Conservation (phyloP, 2,888 invertebrate genomes). For the Adineta ricciae region DNA sequence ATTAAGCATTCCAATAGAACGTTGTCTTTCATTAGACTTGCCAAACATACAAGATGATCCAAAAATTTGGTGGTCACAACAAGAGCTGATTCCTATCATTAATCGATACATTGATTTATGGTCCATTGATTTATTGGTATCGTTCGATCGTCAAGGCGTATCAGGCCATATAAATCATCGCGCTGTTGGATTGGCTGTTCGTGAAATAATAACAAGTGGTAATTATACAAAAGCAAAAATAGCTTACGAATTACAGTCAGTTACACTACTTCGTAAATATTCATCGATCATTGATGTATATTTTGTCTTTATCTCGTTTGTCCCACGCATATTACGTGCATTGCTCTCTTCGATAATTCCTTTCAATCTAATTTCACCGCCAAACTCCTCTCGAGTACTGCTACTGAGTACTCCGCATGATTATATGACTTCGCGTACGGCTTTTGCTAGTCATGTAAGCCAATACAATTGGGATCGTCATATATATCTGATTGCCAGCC, state of each 20-base stretch:
- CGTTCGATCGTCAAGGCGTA: slow-evolving; percentile 87
- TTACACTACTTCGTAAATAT: slow-evolving; percentile 27
- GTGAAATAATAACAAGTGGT: slow-evolving; percentile 36
- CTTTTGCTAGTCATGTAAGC: slow-evolving; percentile 76
- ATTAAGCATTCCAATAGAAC: background rate
- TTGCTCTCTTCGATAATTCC: background rate
- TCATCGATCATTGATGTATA: background rate
- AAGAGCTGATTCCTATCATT: background rate
- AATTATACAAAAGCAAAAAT: background rate
- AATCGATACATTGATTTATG: background rate
- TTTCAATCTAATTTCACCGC: slow-evolving; percentile 42
- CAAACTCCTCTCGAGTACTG: slow-evolving; percentile 58
- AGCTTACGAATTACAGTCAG: slow-evolving; percentile 9
- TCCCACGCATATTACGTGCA: background rate
- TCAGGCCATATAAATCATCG: slow-evolving; percentile 84
- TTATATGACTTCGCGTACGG: slow-evolving; percentile 43
- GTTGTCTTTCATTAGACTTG: slow-evolving; percentile 13
- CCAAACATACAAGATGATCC: background rate
- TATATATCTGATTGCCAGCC: slow-evolving; percentile 70
- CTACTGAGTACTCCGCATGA: background rate
- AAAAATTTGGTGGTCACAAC: background rate
- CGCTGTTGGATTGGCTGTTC: slow-evolving; percentile 47
- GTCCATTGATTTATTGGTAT: slow-evolving; percentile 56
- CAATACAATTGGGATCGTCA: slow-evolving; percentile 85
- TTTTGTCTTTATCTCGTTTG: background rate